phyloP scores from a whole-genome alignment of 2,888 invertebrate species.

The Drosophila cracens region DNA sequence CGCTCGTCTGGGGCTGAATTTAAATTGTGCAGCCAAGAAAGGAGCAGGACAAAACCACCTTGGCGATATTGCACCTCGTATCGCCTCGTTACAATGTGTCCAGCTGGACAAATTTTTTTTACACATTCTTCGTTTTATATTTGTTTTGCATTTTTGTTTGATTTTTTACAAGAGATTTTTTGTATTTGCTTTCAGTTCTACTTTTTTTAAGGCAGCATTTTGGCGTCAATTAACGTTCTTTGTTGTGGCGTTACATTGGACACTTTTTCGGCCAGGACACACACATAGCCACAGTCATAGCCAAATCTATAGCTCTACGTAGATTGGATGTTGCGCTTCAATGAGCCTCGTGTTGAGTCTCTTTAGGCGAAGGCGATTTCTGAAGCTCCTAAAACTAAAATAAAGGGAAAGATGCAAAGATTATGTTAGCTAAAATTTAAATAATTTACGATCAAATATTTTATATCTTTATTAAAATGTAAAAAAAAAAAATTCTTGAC shows the following conservation, averaged over 20 bases:
- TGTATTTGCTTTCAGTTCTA: slow-evolving; percentile 26
- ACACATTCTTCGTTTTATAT: slow-evolving; percentile 51
- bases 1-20: slow-evolving; percentile 44
- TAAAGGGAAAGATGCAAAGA: neutral
- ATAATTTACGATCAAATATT: neutral
- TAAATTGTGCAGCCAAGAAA: slow-evolving; percentile 61
- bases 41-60: slow-evolving; percentile 9
- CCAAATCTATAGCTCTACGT: slow-evolving; percentile 66
- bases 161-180: slow-evolving; percentile 26
- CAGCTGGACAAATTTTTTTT: slow-evolving; percentile 71
- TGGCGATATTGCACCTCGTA: slow-evolving; percentile 51
- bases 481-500: neutral
- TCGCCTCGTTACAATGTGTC: slow-evolving; percentile 62
- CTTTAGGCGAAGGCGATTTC: slow-evolving; percentile 4
- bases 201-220: slow-evolving; percentile 65
- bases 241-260: slow-evolving; percentile 84
- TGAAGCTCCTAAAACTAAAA: slow-evolving; percentile 15
- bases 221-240: slow-evolving; percentile 84
- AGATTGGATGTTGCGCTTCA: slow-evolving; percentile 76
- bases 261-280: slow-evolving; percentile 69
- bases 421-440: neutral
- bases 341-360: slow-evolving; percentile 51
- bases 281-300: slow-evolving; percentile 53
- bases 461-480: neutral
- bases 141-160: slow-evolving; percentile 25